These are phyloP conservation scores for Urocyon cinereoargenteus DNA, from an alignment of 2,797 vertebrate species.

Conservation along the genomic window DNA sequence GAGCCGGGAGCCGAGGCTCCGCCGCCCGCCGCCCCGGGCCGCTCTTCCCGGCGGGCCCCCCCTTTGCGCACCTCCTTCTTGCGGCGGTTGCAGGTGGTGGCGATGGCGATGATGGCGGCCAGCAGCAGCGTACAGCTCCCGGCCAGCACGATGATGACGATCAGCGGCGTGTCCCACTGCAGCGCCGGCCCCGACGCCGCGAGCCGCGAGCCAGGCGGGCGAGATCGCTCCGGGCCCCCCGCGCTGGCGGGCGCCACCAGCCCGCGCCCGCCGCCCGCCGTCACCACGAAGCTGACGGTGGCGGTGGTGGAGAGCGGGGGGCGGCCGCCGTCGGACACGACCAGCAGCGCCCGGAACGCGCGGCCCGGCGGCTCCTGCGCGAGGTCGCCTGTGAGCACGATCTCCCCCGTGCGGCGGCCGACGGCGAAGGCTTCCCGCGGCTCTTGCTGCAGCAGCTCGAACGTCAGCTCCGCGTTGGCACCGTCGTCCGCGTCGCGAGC, in stretches of 20 bases:
- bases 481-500: constrained; percentile 95
- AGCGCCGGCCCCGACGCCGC: constrained; percentile 87
- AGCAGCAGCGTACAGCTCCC: constrained; percentile 96
- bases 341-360: constrained; percentile 91
- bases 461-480: constrained; percentile 93
- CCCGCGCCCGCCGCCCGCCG: constrained; percentile 90
- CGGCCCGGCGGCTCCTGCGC: constrained; percentile 92
- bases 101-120: constrained; percentile 95
- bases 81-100: constrained; percentile 94
- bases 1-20: constrained; percentile 85
- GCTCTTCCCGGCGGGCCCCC: constrained; percentile 89
- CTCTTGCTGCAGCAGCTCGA: constrained; percentile 91
- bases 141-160: constrained; percentile 95
- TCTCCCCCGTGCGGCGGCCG: constrained; percentile 93
- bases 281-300: constrained; percentile 92
- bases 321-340: constrained; percentile 92
- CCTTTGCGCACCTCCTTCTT: constrained; percentile 90
- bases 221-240: constrained; percentile 86
- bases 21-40: constrained; percentile 88
- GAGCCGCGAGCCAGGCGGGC: constrained; percentile 84
- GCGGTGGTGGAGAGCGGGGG: constrained; percentile 93
- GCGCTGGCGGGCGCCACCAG: constrained; percentile 84
- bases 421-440: constrained; percentile 92
- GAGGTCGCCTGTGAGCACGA: constrained; percentile 92
- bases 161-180: constrained; percentile 95